A percentile compares a stretch with the other conserved stretches of the same genome.
These are phyloP conservation scores for Cheracebus regulus DNA, from an alignment of 2,797 vertebrate genomes.

Conservation along the genomic window DNA sequence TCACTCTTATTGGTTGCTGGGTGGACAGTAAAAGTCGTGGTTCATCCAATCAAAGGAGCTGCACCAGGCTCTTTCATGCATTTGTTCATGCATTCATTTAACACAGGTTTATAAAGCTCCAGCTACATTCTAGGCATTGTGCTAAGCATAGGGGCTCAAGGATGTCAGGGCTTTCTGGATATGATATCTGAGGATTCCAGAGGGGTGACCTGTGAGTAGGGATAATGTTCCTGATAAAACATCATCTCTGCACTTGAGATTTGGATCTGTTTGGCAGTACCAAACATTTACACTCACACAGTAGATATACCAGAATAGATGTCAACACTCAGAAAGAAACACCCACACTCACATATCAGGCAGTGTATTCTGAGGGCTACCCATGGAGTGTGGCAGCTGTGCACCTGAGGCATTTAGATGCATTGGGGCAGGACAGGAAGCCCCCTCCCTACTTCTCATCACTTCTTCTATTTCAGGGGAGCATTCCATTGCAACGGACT, in stretches of 20 bases:
- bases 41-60: background rate
- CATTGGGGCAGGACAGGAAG: rapidly evolving
- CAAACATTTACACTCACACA: background rate
- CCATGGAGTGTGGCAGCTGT: rapidly evolving
- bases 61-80: background rate
- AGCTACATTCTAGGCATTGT: rapidly evolving
- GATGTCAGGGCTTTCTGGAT: background rate
- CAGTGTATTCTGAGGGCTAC: background rate
- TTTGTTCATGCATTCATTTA: background rate
- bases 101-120: background rate
- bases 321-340: background rate
- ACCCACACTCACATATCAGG: background rate
- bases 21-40: too few species aligned
- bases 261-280: background rate
- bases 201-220: background rate
- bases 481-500: background rate
- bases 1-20: background rate
- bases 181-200: background rate
- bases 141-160: background rate
- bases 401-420: background rate
- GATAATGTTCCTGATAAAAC: background rate
- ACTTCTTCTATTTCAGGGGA: background rate
- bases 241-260: background rate
- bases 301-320: too few species aligned
- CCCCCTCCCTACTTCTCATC: background rate